Evolutionary conservation across 2,888 invertebrate species (phyloP), one percentile per base, ranked within the genome.

Genomic region (Rhingia rostrata): DNA sequence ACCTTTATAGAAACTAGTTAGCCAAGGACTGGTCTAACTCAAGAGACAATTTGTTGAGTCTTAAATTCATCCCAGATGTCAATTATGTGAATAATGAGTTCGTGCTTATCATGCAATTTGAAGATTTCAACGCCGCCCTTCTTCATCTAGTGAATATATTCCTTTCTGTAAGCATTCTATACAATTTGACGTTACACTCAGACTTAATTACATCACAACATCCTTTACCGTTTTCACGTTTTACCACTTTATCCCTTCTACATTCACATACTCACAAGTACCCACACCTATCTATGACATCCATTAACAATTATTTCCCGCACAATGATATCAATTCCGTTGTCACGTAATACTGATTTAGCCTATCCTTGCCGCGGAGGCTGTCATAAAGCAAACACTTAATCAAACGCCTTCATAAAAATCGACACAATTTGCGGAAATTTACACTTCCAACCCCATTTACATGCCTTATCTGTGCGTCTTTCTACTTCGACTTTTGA

Each of bases 341-440:
- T 63, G 43, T 43, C 35, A 49, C 53, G 43, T 43, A 66, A 33
- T 12, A 14, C 33, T 43, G 43, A 49, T 33, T 53, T 41, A 63
- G 22, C 33, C 6, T 9, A 22, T 12, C 9, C 12, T 9, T 4
- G 37, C 9, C 39, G 56, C 49, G 33, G 39, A 22, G 22, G 1
- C 22, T 22, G 2, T 45, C 66, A 37, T 77, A 79, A 73, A 72
- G 33, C 66, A 51, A 60, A 79, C 63, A 79, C 61, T 22, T 69
- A 83, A 83, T 63, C 63, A 69, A 63, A 69, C 49, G 41, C 10
- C 7, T 4, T 47, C 39, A 69, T 73, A 73, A 78, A 79, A 74
- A 83, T 69, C 73, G 69, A 64, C 64, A 64, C 73, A 74, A 83
- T 83, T 79, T 69, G 64, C 69, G 37, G 14, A 74, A 54, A 75